Conservation (phyloP, 2,888 invertebrate species). For the Gymnosoma rotundatum region DNA sequence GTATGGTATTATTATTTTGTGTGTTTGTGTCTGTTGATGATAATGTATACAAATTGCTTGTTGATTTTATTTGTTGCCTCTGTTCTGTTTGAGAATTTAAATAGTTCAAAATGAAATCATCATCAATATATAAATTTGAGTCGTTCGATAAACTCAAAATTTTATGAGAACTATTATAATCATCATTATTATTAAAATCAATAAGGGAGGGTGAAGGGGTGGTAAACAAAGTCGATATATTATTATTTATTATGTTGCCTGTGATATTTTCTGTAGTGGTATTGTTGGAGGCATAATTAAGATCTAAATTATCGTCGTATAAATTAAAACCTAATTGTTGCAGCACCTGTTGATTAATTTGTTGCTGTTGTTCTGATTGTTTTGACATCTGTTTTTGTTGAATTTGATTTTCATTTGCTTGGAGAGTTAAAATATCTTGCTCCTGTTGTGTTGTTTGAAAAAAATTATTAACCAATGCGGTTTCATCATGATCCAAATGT, state of each 20-base stretch:
- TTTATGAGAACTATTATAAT: conserved; percentile 60
- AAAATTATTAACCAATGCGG: conserved; percentile 33
- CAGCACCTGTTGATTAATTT: conserved; percentile 79
- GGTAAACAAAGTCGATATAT: conserved; percentile 49
- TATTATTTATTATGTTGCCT: conserved; percentile 66
- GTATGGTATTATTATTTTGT: conserved; percentile 11
- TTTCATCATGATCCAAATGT: conserved; percentile 44
- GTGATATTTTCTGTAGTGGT: conserved; percentile 63
- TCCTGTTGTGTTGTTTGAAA: conserved; percentile 29
- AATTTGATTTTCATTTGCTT: neutral
- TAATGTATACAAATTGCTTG: conserved; percentile 28
- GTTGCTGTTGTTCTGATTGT: conserved; percentile 71
- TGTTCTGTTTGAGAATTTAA: conserved; percentile 71
- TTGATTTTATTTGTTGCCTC: conserved; percentile 66
- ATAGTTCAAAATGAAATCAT: conserved; percentile 73
- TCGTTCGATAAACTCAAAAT: conserved; percentile 59
- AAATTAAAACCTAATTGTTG: conserved; percentile 78
- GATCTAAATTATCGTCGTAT: conserved; percentile 75
- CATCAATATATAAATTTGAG: conserved; percentile 71
- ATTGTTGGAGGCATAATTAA: conserved; percentile 71
- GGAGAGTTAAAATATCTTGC: neutral
- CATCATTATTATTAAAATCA: conserved; percentile 51
- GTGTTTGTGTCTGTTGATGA: conserved; percentile 22
- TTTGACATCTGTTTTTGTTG: conserved; percentile 68
- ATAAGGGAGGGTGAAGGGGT: conserved; percentile 48